Percentiles rank a stretch among this genome's conserved stretches.
Conservation (phyloP, 2,888 invertebrate species). For the Blomia tropicalis region DNA sequence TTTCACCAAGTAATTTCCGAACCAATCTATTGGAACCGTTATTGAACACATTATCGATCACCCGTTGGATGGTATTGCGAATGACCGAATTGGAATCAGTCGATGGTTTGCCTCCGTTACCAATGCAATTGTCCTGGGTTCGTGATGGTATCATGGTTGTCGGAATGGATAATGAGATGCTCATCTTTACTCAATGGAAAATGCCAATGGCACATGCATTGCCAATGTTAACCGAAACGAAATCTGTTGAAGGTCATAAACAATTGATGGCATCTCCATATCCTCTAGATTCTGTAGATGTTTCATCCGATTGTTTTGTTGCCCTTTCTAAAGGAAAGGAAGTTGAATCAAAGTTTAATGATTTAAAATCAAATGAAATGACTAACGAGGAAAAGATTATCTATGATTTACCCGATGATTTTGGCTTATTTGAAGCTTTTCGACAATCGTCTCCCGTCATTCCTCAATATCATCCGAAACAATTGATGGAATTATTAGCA, state of each 20-base stretch:
- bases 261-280: neutral
- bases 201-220: neutral
- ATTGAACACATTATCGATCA: constrained; percentile 65
- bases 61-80: constrained; percentile 87
- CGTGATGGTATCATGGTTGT: constrained; percentile 92
- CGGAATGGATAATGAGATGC: constrained; percentile 99
- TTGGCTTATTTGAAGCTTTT: constrained; percentile 89
- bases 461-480: constrained; percentile 98
- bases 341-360: neutral
- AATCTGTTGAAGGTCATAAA: neutral
- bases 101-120: constrained; percentile 85
- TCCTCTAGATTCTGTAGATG: constrained; percentile 1
- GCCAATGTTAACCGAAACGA: neutral
- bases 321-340: neutral
- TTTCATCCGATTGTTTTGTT: neutral
- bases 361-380: neutral
- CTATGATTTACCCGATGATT: constrained; percentile 33
- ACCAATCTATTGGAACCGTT: constrained; percentile 70
- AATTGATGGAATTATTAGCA: constrained; percentile 90
- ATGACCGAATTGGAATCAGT: constrained; percentile 79
- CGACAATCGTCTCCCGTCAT: constrained; percentile 90
- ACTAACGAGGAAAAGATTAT: neutral
- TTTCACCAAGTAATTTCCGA: constrained; percentile 32
- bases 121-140: constrained; percentile 98
- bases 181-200: constrained; percentile 91